Conservation (phyloP, 2,888 invertebrate species). For the Diarsia dahlii region DNA sequence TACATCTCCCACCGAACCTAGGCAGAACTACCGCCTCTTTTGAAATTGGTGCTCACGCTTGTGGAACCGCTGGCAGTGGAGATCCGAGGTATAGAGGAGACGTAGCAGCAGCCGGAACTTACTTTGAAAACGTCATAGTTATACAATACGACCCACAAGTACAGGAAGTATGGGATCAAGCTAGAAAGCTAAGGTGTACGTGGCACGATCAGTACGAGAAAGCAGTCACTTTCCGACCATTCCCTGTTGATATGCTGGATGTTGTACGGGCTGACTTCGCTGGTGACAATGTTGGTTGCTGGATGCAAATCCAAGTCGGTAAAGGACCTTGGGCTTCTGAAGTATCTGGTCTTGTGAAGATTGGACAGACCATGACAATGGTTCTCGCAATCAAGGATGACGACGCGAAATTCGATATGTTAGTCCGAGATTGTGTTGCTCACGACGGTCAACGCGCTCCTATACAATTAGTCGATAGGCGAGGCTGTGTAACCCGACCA, state of each 20-base stretch:
- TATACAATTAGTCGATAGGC: conserved; percentile 97
- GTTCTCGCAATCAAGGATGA: conserved; percentile 98
- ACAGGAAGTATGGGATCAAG: conserved; percentile 99
- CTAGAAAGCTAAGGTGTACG: conserved; percentile 97
- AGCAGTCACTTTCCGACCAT: conserved; percentile 97
- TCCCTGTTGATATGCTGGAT: conserved; percentile 98
- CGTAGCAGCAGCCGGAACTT: conserved; percentile 97
- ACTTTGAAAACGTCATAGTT: conserved; percentile 98
- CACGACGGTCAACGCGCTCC: conserved; percentile 98
- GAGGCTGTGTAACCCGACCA: conserved; percentile 97
- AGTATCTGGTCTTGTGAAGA: conserved; percentile 98
- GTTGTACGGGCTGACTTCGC: conserved; percentile 98
- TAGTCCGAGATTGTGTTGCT: conserved; percentile 98
- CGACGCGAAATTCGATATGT: conserved; percentile 98
- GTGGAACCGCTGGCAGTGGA: conserved; percentile 97
- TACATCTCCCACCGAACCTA: conserved; percentile 96
- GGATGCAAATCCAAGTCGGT: conserved; percentile 99
- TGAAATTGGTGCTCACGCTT: conserved; percentile 97
- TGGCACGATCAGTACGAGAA: conserved; percentile 99
- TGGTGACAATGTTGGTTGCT: conserved; percentile 98
- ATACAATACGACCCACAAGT: conserved; percentile 98
- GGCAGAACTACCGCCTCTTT: conserved; percentile 97
- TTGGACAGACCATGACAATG: conserved; percentile 99
- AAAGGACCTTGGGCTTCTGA: conserved; percentile 99
- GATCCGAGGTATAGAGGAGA: conserved; percentile 98